Percentiles rank a stretch among this genome's conserved stretches.
phyloP scores from a whole-genome alignment of 2,113 vertebrate genomes.

The Harpagus bidentatus region DNA sequence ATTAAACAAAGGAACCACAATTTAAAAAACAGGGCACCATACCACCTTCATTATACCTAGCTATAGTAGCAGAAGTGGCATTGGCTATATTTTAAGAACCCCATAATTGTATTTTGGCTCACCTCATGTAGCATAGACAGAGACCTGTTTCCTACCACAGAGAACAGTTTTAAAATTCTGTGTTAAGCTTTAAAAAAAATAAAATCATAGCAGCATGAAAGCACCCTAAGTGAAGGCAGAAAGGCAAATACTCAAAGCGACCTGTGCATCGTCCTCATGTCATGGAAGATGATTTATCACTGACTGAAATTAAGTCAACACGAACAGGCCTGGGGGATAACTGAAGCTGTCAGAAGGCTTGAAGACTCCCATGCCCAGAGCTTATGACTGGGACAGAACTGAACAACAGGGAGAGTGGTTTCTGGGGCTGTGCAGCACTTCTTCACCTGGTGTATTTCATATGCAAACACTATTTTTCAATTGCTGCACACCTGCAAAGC shows the following conservation, averaged over 20 bases:
- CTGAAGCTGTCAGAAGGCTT: background rate
- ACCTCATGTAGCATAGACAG: background rate
- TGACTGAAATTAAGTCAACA: background rate
- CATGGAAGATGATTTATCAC: background rate
- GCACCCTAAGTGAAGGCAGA: background rate
- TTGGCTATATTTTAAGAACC: background rate
- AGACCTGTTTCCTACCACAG: background rate
- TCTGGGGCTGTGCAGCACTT: background rate
- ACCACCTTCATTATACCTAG: background rate
- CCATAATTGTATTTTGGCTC: background rate
- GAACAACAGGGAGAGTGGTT: background rate
- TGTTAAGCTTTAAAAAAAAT: background rate
- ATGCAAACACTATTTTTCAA: background rate
- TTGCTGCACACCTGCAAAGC: background rate
- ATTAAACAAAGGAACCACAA: background rate
- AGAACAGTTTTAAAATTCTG: background rate
- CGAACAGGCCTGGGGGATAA: background rate
- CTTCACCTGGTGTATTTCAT: background rate
- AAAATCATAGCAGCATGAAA: background rate
- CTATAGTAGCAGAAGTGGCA: background rate
- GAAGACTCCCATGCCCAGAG: background rate
- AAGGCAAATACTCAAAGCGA: background rate
- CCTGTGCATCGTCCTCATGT: rapidly evolving
- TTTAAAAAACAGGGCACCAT: background rate
- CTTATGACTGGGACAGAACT: background rate